Conservation (phyloP, 2,888 invertebrate species). For the Eupithecia dodoneata region DNA sequence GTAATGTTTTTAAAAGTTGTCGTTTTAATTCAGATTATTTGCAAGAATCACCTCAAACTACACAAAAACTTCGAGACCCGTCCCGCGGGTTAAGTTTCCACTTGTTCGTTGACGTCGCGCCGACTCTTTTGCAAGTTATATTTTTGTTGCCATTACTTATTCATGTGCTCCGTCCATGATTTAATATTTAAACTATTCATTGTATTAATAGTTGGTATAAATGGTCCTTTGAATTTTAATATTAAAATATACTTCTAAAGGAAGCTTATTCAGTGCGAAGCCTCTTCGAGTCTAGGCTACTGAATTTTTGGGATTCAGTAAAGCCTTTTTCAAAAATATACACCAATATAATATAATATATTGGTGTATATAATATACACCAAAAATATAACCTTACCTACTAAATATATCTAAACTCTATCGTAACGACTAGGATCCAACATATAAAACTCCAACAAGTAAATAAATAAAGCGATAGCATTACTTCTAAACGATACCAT, state of each 20-base stretch:
- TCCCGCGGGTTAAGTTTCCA: constrained; percentile 25
- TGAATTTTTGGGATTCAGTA: too few relatives aligned
- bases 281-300: background rate
- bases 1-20: background rate
- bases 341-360: too few relatives aligned
- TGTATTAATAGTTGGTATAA: background rate
- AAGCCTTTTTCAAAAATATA: background rate
- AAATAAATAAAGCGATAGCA: constrained; percentile 28
- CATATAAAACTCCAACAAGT: constrained; percentile 16
- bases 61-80: constrained; percentile 20
- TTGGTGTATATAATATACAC: too few relatives aligned
- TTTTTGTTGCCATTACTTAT: constrained; percentile 35
- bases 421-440: background rate
- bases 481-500: constrained; percentile 30
- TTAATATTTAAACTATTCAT: constrained; percentile 5
- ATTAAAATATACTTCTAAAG: background rate
- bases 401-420: background rate
- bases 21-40: constrained; percentile 13
- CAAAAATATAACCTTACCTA: background rate
- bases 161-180: constrained; percentile 24
- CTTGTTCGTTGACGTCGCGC: constrained; percentile 23
- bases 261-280: background rate
- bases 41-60: constrained; percentile 21
- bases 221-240: background rate
- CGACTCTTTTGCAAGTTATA: constrained; percentile 34